These are phyloP conservation scores for Epinotia ramella DNA, from an alignment of 2,888 invertebrate species.

Conservation along the genomic window DNA sequence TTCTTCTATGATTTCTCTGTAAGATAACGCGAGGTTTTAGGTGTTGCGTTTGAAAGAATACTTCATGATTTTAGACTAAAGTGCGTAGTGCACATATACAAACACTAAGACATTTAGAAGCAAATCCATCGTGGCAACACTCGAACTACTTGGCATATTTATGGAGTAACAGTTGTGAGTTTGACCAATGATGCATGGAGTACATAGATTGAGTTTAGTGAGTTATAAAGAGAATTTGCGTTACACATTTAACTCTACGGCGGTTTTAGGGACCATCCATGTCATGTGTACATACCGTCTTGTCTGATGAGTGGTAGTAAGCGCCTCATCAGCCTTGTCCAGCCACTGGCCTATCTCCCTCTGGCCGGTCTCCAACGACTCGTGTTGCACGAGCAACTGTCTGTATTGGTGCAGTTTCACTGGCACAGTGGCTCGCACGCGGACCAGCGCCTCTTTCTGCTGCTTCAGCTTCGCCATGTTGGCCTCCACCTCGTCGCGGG, in stretches of 20 bases:
- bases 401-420: conserved; percentile 93
- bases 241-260: not conserved
- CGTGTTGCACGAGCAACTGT: conserved; percentile 94
- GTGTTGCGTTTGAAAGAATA: not conserved
- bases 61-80: not conserved
- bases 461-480: conserved; percentile 95
- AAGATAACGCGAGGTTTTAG: conserved; percentile 57
- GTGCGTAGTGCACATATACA: no score
- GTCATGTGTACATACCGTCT: conserved; percentile 63
- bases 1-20: conserved; percentile 89
- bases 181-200: no score
- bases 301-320: conserved; percentile 78
- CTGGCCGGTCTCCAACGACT: conserved; percentile 95
- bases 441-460: conserved; percentile 94
- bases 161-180: no score
- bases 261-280: not conserved
- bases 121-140: no score
- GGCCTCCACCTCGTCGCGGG: conserved; percentile 95
- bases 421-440: conserved; percentile 93
- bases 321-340: conserved; percentile 91
- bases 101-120: no score
- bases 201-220: no score
- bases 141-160: no score
- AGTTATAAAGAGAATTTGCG: no score
- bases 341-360: conserved; percentile 95